Conservation (phyloP, 2,888 invertebrate genomes). For the Nudaria mundana region DNA sequence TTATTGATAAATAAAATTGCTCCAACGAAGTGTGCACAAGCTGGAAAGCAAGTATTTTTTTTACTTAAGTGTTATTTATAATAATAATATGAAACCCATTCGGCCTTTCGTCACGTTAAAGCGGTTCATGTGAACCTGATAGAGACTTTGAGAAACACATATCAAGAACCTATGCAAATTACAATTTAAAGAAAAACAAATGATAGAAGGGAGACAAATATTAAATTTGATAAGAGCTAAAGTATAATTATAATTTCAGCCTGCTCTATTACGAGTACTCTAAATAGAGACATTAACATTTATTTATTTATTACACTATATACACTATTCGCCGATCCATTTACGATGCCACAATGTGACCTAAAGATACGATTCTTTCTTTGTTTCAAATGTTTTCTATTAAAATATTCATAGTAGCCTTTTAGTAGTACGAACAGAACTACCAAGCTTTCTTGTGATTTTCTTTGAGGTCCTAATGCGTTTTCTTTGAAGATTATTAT, state of each 20-base stretch:
- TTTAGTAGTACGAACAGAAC: slow-evolving; percentile 23
- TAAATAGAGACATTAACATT: too few relatives aligned
- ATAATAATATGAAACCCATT: too few relatives aligned
- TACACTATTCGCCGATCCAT: slow-evolving; percentile 32
- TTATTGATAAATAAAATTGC: slow-evolving; percentile 52
- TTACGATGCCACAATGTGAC: slow-evolving; percentile 25
- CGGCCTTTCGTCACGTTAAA: background rate
- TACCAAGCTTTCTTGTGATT: slow-evolving; percentile 8
- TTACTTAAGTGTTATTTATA: slow-evolving; percentile 12
- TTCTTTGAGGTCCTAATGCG: slow-evolving; percentile 10
- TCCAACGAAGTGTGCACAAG: slow-evolving; percentile 19
- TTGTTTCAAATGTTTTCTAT: slow-evolving; percentile 26
- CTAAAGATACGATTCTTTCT: slow-evolving; percentile 20
- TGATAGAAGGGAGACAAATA: too few relatives aligned
- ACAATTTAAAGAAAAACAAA: too few relatives aligned
- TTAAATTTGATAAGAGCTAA: too few relatives aligned
- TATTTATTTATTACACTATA: too few relatives aligned
- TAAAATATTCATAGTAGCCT: slow-evolving; percentile 31
- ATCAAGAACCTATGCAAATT: too few relatives aligned
- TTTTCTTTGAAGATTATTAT: background rate
- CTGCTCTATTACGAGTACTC: too few relatives aligned
- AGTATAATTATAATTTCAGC: too few relatives aligned
- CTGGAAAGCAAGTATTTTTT: slow-evolving; percentile 22
- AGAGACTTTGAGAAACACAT: too few relatives aligned
- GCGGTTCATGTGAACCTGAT: too few relatives aligned